These are phyloP conservation scores for Drosophila melanosoma DNA, from an alignment of 2,888 invertebrate genomes.

Conservation along the genomic window DNA sequence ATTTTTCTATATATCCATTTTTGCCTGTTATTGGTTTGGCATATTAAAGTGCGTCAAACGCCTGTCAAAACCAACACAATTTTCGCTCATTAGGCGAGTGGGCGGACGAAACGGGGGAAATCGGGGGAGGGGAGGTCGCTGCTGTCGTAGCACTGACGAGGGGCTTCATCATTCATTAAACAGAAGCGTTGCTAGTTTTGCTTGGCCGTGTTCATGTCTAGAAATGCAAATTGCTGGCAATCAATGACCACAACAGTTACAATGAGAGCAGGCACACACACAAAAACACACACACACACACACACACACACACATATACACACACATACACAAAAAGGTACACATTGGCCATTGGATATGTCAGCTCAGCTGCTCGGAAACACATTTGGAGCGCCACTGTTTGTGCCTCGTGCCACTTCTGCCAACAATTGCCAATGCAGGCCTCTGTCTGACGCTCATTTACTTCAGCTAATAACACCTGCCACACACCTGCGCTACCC, in stretches of 20 bases:
- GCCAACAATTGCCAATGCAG: conserved; percentile 31
- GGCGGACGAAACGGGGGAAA: background rate
- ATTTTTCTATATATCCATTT: background rate
- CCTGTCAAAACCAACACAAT: conserved; percentile 49
- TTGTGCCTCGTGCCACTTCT: conserved; percentile 9
- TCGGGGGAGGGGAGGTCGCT: background rate
- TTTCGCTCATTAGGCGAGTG: conserved; percentile 49
- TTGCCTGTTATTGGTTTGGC: conserved; percentile 7
- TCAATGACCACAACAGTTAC: conserved; percentile 52
- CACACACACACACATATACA: background rate
- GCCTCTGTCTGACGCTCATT: conserved; percentile 36
- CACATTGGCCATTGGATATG: conserved; percentile 35
- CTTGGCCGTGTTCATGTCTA: conserved; percentile 53
- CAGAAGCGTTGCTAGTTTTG: conserved; percentile 19
- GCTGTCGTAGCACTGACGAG: conserved; percentile 14
- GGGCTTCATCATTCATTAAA: conserved; percentile 41
- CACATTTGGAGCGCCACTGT: background rate
- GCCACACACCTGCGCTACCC: background rate
- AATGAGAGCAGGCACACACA: conserved; percentile 20
- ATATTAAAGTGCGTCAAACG: conserved; percentile 14
- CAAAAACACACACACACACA: background rate
- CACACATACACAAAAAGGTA: background rate
- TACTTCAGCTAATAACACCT: conserved; percentile 19
- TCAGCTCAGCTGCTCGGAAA: conserved; percentile 18
- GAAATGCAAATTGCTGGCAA: conserved; percentile 67